Evolutionary conservation across 2,888 invertebrate species (phyloP).

Genomic region (Phlogophora meticulosa): DNA sequence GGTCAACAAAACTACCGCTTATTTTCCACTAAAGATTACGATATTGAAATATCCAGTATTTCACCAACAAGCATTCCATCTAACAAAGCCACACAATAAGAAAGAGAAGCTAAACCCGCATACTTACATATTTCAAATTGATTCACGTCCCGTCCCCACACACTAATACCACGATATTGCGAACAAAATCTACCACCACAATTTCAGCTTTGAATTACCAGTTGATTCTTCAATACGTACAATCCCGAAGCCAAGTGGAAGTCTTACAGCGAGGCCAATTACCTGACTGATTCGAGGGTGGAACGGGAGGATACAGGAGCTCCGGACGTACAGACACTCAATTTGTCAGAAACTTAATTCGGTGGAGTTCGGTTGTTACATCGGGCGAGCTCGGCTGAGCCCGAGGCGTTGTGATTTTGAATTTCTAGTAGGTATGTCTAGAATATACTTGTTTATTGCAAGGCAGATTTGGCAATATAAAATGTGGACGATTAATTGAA

Average conservation of each 20-base stretch:
- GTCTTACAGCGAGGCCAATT: conserved; percentile 45
- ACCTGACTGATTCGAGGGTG: conserved; percentile 49
- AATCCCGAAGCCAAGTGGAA: conserved; percentile 43
- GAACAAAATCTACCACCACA: conserved; percentile 35
- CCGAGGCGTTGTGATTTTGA: conserved; percentile 17
- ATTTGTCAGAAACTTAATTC: conserved; percentile 61
- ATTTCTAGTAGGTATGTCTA: too few species aligned
- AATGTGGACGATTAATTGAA: too few species aligned
- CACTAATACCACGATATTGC: conserved; percentile 39
- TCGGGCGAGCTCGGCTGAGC: conserved; percentile 5
- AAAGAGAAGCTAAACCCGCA: conserved; percentile 11
- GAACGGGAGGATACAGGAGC: conserved; percentile 31
- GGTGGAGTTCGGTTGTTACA: conserved; percentile 34
- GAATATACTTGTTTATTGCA: background rate
- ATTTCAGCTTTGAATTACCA: conserved; percentile 37
- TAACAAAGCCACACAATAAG: background rate
- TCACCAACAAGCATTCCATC: background rate
- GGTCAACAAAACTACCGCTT: background rate
- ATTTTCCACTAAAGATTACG: background rate
- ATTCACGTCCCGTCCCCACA: conserved; percentile 46
- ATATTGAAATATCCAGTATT: background rate
- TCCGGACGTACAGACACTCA: conserved; percentile 48
- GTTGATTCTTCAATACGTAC: conserved; percentile 53
- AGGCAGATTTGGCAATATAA: background rate
- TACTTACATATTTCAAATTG: conserved; percentile 40